Evolutionary conservation across 2,888 invertebrate species (phyloP).

Genomic region (Meganola albula): DNA sequence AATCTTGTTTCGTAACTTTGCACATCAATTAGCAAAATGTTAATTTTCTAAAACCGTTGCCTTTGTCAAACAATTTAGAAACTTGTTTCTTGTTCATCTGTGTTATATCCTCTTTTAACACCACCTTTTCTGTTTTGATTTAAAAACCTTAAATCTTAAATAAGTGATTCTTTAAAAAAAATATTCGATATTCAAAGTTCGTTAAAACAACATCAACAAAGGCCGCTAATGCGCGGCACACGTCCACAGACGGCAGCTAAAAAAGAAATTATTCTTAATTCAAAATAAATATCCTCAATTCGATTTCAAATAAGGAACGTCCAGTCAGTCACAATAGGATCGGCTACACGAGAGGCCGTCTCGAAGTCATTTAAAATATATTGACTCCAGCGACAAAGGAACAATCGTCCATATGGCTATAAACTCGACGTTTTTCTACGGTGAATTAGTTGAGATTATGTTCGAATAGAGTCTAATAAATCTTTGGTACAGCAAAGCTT

Average conservation of each 20-base stretch:
- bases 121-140: no score
- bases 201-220: conserved; percentile 67
- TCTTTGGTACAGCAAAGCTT: conserved; percentile 48
- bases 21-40: conserved; percentile 27
- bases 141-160: no score
- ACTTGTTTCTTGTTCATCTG: no score
- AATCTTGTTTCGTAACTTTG: conserved; percentile 15
- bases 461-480: conserved; percentile 71
- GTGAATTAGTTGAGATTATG: conserved; percentile 73
- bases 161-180: no score
- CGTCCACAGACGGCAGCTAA: conserved; percentile 67
- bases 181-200: conserved; percentile 47
- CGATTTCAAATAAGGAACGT: conserved; percentile 55
- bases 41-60: conserved; percentile 10
- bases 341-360: conserved; percentile 52
- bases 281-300: conserved; percentile 54
- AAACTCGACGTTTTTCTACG: conserved; percentile 67
- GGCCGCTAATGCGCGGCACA: conserved; percentile 71
- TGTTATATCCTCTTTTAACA: no score
- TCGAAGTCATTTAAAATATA: conserved; percentile 74
- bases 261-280: conserved; percentile 73
- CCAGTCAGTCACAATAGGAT: conserved; percentile 62
- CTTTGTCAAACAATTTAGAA: not conserved
- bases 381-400: conserved; percentile 63
- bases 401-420: conserved; percentile 64